phyloP scores from a whole-genome alignment of 1,140 invertebrate genomes.

The Aphidius gifuensis region DNA sequence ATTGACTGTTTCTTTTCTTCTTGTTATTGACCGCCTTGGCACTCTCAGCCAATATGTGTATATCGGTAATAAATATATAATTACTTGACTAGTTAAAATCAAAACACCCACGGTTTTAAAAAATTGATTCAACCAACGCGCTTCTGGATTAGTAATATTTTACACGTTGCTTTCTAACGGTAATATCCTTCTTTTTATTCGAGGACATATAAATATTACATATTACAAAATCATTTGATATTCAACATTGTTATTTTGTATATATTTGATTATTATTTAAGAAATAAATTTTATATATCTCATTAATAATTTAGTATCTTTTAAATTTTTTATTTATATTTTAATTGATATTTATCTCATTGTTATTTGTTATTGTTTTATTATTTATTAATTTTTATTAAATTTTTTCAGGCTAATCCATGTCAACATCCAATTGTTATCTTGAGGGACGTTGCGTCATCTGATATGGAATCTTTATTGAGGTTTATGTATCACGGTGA shows the following conservation, averaged over 20 bases:
- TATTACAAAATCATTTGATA: conserved; percentile 1
- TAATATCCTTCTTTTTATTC: neutral
- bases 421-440: conserved; percentile 93
- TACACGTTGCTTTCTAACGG: conserved; percentile 17
- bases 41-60: conserved; percentile 3
- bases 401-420: conserved; percentile 70
- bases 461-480: conserved; percentile 86
- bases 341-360: too few relatives aligned
- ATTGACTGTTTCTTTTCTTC: neutral
- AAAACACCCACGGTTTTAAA: conserved; percentile 2
- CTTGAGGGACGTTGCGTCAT: conserved; percentile 80
- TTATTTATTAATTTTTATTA: conserved; percentile 7
- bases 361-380: neutral
- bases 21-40: conserved; percentile 8
- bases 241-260: neutral
- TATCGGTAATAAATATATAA: conserved; percentile 19
- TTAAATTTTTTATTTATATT: too few relatives aligned
- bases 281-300: neutral
- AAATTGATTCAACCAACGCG: neutral
- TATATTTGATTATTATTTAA: too few relatives aligned
- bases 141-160: conserved; percentile 14
- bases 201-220: neutral
- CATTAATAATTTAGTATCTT: neutral
- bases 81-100: neutral
- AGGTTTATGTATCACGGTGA: conserved; percentile 95